Conservation (phyloP, 37 sponge, comb jelly and placozoan species). For the Chondrilla cf. caribensis region DNA sequence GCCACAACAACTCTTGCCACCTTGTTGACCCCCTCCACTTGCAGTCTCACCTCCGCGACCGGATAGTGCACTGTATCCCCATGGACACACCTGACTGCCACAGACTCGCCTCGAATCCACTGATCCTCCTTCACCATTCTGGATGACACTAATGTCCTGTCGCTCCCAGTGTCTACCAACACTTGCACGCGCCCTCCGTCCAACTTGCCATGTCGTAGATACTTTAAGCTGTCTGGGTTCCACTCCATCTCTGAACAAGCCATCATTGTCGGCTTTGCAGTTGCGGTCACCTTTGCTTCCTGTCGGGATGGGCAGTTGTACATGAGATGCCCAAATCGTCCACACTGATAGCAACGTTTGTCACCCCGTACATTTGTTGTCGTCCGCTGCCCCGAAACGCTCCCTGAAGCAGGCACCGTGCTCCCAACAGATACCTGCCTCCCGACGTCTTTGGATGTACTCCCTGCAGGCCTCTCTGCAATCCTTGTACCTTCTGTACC, state of each 20-base stretch:
- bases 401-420: no score
- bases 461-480: no score
- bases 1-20: slow-evolving; percentile 31
- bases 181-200: background rate
- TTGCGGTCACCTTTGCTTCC: no score
- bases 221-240: background rate
- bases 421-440: no score
- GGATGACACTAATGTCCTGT: background rate
- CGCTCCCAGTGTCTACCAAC: background rate
- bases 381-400: no score
- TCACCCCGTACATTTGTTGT: no score
- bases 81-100: slow-evolving; percentile 43
- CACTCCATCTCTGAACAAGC: background rate
- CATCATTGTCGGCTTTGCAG: no score
- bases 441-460: no score
- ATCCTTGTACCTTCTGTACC: no score
- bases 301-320: no score
- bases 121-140: slow-evolving; percentile 14
- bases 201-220: background rate
- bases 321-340: no score
- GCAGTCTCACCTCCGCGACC: background rate
- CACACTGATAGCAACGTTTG: no score
- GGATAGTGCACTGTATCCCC: slow-evolving; percentile 43
- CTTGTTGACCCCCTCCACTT: background rate
- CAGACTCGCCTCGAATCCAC: slow-evolving; percentile 12